phyloP scores from a whole-genome alignment of 2,888 invertebrate species.

The Protodeltote pygarga region DNA sequence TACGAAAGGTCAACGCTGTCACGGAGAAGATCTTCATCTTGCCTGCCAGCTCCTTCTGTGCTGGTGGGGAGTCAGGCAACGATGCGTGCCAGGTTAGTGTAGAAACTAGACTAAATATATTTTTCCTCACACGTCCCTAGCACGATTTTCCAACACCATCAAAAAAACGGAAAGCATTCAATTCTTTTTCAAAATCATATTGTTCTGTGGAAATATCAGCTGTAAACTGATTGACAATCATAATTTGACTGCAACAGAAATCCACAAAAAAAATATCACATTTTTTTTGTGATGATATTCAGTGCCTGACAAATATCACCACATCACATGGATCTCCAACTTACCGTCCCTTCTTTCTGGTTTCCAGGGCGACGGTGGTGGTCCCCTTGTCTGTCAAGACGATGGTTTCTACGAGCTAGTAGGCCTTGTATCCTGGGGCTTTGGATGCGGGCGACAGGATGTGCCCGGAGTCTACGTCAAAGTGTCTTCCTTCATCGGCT shows the following conservation, averaged over 20 bases:
- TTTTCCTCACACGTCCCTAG: too few relatives aligned
- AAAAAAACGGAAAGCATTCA: too few relatives aligned
- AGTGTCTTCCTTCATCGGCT: conserved; percentile 97
- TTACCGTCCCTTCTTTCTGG: neutral
- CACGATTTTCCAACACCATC: too few relatives aligned
- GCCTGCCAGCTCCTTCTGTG: conserved; percentile 97
- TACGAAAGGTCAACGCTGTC: conserved; percentile 96
- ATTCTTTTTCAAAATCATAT: too few relatives aligned
- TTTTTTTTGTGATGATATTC: too few relatives aligned
- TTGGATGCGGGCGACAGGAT: conserved; percentile 96
- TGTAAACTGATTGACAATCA: too few relatives aligned
- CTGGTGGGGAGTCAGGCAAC: conserved; percentile 96
- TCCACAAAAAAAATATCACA: too few relatives aligned
- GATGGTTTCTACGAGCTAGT: conserved; percentile 97
- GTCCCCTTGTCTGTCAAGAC: conserved; percentile 96
- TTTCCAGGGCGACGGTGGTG: conserved; percentile 95
- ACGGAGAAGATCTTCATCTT: conserved; percentile 97
- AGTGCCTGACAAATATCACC: too few relatives aligned
- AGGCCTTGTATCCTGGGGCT: conserved; percentile 98
- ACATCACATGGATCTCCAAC: too few relatives aligned
- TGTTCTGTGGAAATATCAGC: too few relatives aligned
- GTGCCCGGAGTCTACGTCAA: conserved; percentile 99
- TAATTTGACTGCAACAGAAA: too few relatives aligned
- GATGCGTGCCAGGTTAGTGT: conserved; percentile 95
- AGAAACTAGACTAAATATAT: too few relatives aligned